These are phyloP conservation scores for Erethizon dorsatum DNA, from an alignment of 2,797 vertebrate genomes.

Conservation along the genomic window DNA sequence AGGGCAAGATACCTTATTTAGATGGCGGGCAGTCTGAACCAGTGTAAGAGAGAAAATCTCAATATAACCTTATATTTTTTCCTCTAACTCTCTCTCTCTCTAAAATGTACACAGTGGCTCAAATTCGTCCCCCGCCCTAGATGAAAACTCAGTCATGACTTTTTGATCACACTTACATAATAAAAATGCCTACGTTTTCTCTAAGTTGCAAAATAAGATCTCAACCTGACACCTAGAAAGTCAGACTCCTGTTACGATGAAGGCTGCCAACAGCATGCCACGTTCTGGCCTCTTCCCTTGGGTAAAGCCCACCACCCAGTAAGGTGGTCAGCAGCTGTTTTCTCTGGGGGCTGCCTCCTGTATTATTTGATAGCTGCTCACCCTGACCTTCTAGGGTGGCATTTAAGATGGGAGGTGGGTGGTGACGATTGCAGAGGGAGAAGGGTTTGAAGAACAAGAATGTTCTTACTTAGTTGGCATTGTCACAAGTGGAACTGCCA, in stretches of 20 bases:
- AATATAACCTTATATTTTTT: not conserved
- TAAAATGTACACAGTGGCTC: not conserved
- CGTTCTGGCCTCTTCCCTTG: not conserved
- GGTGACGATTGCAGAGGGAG: not conserved
- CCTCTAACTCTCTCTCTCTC: not conserved
- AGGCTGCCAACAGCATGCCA: not conserved
- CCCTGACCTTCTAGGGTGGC: not conserved
- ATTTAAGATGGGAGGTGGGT: not conserved
- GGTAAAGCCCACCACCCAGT: not conserved
- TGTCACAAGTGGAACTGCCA: not conserved
- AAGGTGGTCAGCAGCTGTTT: not conserved
- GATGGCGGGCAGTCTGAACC: not conserved
- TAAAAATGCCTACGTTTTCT: slow-evolving; percentile 32
- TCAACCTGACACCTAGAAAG: not conserved
- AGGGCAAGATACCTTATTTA: not conserved
- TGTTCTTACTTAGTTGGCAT: not conserved
- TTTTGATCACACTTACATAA: slow-evolving; percentile 31
- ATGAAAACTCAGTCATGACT: not conserved
- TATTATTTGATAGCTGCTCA: not conserved
- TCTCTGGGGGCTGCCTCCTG: not conserved
- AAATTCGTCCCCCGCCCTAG: not conserved
- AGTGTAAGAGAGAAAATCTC: not conserved
- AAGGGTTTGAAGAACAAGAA: not conserved
- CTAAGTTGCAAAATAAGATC: slow-evolving; percentile 24
- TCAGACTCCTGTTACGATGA: not conserved